Conservation (phyloP, 2,797 vertebrate genomes). For the Channallabes apus region DNA sequence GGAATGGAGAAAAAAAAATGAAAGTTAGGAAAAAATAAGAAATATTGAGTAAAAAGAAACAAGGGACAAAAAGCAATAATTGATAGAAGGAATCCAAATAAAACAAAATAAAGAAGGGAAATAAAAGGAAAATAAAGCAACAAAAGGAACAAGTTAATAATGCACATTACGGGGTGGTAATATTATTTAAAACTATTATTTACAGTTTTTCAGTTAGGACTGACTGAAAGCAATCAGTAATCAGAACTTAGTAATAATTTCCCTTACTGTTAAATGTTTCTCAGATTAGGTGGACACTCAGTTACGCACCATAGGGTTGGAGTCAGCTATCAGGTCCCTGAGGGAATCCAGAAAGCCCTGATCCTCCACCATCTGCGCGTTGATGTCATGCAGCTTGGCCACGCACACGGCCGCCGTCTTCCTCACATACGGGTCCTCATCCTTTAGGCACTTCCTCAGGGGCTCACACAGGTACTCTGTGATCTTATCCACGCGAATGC, state of each 20-base stretch:
- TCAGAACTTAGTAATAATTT: background rate
- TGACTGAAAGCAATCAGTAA: background rate
- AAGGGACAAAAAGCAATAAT: background rate
- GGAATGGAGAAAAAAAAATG: background rate
- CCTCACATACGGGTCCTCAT: conserved; percentile 96
- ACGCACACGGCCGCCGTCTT: conserved; percentile 97
- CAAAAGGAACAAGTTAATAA: background rate
- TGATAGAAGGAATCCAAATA: background rate
- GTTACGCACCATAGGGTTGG: conserved; percentile 90
- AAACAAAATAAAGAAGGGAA: background rate
- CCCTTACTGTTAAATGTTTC: background rate
- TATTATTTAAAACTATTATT: background rate
- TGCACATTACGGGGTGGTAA: background rate
- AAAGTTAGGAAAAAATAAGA: background rate
- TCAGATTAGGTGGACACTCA: no score
- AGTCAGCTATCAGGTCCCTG: conserved; percentile 95
- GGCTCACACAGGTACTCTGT: conserved; percentile 98
- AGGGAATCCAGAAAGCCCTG: conserved; percentile 97
- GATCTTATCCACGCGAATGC: conserved; percentile 97
- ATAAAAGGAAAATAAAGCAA: background rate
- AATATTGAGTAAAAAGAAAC: background rate
- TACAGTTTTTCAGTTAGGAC: background rate
- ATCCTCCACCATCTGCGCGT: conserved; percentile 99
- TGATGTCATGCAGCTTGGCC: conserved; percentile 98
- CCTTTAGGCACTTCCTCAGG: conserved; percentile 95